Evolutionary conservation across 2,888 invertebrate species (phyloP).

Genomic region (Tenodera sinensis): DNA sequence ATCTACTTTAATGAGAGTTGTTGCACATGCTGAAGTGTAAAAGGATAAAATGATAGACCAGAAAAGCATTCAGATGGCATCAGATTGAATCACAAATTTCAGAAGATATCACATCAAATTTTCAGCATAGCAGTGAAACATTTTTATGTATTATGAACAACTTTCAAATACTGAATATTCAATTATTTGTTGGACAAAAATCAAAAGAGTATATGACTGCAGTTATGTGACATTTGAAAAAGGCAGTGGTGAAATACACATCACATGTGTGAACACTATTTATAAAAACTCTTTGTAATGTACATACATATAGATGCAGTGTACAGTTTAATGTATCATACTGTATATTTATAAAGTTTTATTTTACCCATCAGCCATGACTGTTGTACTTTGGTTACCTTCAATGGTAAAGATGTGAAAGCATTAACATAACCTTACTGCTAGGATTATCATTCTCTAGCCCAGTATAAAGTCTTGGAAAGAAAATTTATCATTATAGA

Average conservation of each 20-base stretch:
- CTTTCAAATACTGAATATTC: not conserved
- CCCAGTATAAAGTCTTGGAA: not conserved
- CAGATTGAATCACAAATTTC: not conserved
- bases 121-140: not conserved
- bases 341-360: conserved; percentile 1
- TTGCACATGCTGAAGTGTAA: not conserved
- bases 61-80: not conserved
- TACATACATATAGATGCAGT: not conserved
- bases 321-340: conserved; percentile 10
- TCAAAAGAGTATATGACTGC: not conserved
- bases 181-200: not conserved
- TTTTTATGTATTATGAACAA: not conserved
- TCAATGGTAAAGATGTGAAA: not conserved
- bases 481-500: not conserved
- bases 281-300: not conserved
- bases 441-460: not conserved
- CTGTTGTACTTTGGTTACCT: not conserved
- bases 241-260: not conserved
- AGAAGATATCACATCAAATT: not conserved
- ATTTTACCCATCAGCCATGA: not conserved
- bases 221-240: not conserved
- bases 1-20: not conserved
- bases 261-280: not conserved
- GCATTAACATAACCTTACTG: not conserved
- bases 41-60: not conserved